Base-by-base conservation (phyloP, 2,888 invertebrate genomes). In the Mimachlamys varia region DNA sequence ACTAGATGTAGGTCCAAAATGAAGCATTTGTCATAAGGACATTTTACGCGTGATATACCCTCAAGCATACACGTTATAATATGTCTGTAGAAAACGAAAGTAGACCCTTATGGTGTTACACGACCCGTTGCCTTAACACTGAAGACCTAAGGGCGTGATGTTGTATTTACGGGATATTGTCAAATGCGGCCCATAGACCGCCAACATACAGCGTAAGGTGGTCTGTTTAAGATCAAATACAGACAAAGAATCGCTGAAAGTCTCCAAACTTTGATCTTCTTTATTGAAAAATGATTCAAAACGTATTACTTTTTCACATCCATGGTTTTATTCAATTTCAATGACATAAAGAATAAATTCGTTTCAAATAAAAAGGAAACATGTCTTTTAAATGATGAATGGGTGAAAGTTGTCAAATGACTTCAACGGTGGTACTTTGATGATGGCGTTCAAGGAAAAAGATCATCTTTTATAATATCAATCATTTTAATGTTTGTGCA, bases 401-500 rank as follows among this genome's bases (percentile, higher is more conserved):
- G 22, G 76, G 76, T 7, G 2, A 76, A 5, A 33, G 76, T 76
- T 76, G 76, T 76, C 76, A 76, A 33, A 76, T 76, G 33, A 33
- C 76, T 1, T 76, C 76, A 27, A 76, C 7, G 33, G 27, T 76
- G 76, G 76, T 15, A 17, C 76, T 76, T 76, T 76, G 76, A 76
- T 76, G 76, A 5, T 76, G 76, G 19, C 76, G 76, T 76, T 76
- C 27, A 76, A 76, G 76, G 33, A 76, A 76, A 76, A 76, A 33
- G 76, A 76, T 76, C 76, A 76, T 76, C 76, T 76, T 27, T 76
- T 76, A 76, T 27, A 33, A 76, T 76, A 76, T 76, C 76, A 76
- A 76, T 76, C 33, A 76, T 76, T 76, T 76, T 88, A 88, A 88
- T 88, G 88, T 50, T 50, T 88, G 88, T 88, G 88, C 88, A 88